These are phyloP conservation scores for Metopia argyrocephala DNA, from an alignment of 2,888 invertebrate species.

Conservation along the genomic window DNA sequence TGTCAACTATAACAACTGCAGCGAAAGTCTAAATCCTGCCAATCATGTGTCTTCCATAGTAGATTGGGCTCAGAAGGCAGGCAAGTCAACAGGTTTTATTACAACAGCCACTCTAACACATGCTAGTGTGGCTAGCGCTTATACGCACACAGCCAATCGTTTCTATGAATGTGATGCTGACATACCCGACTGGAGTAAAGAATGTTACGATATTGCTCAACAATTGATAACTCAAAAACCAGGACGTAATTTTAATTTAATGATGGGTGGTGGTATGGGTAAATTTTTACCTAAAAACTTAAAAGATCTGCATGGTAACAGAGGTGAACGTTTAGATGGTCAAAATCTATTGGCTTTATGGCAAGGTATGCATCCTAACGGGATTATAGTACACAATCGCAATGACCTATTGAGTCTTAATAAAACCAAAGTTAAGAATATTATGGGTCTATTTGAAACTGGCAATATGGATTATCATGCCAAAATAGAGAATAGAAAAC, in stretches of 20 bases:
- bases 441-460: conserved; percentile 81
- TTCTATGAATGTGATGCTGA: conserved; percentile 86
- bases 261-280: conserved; percentile 87
- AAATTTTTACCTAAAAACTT: conserved; percentile 82
- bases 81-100: conserved; percentile 83
- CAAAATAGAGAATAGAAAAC: conserved; percentile 73
- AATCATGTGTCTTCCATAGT: conserved; percentile 85
- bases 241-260: conserved; percentile 85
- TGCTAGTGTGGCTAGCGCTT: conserved; percentile 86
- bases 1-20: conserved; percentile 82
- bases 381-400: conserved; percentile 82
- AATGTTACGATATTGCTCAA: conserved; percentile 86
- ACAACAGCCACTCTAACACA: conserved; percentile 89
- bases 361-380: conserved; percentile 80
- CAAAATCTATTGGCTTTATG: conserved; percentile 84
- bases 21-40: conserved; percentile 80
- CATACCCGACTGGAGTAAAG: conserved; percentile 68
- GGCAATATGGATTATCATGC: conserved; percentile 81
- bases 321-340: conserved; percentile 82
- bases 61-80: conserved; percentile 83
- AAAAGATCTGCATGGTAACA: conserved; percentile 77
- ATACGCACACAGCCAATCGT: conserved; percentile 82
- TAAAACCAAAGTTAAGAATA: conserved; percentile 78
- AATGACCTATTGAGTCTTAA: conserved; percentile 80
- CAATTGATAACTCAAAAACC: conserved; percentile 85